Percentiles rank a stretch among this genome's conserved stretches.
These are phyloP conservation scores for Dendrolimus pini DNA, from an alignment of 2,888 invertebrate genomes.

Conservation along the genomic window DNA sequence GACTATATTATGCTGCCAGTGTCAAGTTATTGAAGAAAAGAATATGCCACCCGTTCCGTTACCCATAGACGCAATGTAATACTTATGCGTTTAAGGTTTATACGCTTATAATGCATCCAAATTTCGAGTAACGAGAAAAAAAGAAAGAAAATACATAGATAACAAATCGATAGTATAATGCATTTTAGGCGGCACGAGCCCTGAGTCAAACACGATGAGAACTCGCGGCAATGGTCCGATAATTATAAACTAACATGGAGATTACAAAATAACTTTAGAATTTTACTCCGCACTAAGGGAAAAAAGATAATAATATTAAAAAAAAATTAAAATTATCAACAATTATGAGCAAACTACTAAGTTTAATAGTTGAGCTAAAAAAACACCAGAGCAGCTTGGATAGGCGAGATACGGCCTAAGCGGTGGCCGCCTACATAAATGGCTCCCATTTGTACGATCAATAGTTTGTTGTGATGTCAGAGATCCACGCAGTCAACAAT, in stretches of 20 bases:
- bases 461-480: conserved; percentile 68
- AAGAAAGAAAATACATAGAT: conserved; percentile 19
- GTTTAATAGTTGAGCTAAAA: conserved; percentile 70
- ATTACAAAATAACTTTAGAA: conserved; percentile 55
- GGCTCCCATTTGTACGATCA: conserved; percentile 71
- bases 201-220: conserved; percentile 35
- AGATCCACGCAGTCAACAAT: conserved; percentile 52
- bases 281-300: conserved; percentile 52
- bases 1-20: not conserved
- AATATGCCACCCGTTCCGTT: not conserved
- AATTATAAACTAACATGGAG: conserved; percentile 57
- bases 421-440: conserved; percentile 44
- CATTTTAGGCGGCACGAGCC: conserved; percentile 38
- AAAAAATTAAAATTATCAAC: conserved; percentile 65
- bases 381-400: conserved; percentile 73
- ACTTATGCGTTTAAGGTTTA: not conserved
- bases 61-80: not conserved
- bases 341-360: conserved; percentile 70
- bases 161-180: conserved; percentile 23
- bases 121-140: conserved; percentile 16
- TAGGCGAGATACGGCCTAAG: conserved; percentile 35
- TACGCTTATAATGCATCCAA: no score
- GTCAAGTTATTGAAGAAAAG: conserved; percentile 3
- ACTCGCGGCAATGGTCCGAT: conserved; percentile 39
- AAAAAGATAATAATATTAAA: conserved; percentile 38